phyloP scores from a whole-genome alignment of 1,140 invertebrate species.

The Hormaphis cornu region DNA sequence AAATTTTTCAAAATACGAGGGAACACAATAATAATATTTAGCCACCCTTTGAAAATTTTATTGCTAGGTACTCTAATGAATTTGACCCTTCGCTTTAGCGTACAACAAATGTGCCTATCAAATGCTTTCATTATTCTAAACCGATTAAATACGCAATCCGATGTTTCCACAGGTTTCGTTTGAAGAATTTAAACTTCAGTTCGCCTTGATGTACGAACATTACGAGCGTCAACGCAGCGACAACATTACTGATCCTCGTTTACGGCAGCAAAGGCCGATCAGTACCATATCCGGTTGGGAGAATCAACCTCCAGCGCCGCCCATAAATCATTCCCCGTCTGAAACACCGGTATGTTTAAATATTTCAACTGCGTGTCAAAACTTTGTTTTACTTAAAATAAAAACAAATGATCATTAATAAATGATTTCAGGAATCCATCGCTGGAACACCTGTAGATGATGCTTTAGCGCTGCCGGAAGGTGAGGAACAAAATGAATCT shows the following conservation, averaged over 20 bases:
- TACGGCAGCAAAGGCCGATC: conserved; percentile 82
- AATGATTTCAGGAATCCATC: neutral
- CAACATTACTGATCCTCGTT: conserved; percentile 86
- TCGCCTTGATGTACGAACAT: conserved; percentile 94
- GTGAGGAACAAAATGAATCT: neutral
- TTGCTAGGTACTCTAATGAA: no score
- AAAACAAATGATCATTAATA: neutral
- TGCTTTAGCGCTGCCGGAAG: neutral
- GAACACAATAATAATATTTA: no score
- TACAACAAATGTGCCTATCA: no score
- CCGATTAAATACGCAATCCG: no score
- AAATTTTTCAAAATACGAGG: no score
- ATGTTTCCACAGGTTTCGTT: conserved; percentile 78
- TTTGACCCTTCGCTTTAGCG: no score
- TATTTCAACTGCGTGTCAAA: no score
- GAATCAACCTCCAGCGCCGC: conserved; percentile 45
- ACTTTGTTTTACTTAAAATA: no score
- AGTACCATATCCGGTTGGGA: conserved; percentile 94
- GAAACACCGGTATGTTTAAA: conserved; percentile 8
- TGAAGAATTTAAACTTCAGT: conserved; percentile 92
- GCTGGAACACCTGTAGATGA: conserved; percentile 5
- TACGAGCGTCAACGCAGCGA: conserved; percentile 87
- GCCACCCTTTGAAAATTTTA: no score
- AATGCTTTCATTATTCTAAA: no score
- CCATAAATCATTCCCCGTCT: conserved; percentile 29